A percentile compares a stretch with the other conserved stretches of the same genome.
Conservation (phyloP, 2,888 invertebrate species). For the Hartigia nigra region DNA sequence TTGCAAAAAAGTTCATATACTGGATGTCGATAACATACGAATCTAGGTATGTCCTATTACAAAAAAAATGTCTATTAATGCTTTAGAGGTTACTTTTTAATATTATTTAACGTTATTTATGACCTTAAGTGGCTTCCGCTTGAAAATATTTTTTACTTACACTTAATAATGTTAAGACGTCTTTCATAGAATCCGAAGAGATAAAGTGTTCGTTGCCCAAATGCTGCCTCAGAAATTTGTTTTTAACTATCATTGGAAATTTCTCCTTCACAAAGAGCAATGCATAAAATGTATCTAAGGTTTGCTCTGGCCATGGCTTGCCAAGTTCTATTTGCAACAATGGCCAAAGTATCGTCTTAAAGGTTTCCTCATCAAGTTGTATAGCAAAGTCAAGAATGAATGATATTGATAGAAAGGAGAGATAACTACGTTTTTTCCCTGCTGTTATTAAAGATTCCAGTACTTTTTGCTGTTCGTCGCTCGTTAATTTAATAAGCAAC, state of each 20-base stretch:
- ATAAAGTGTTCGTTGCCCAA: constrained; percentile 71
- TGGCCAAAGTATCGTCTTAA: constrained; percentile 72
- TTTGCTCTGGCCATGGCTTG: constrained; percentile 74
- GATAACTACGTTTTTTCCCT: constrained; percentile 73
- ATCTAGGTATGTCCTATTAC: constrained; percentile 69
- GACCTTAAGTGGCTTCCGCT: too few relatives aligned
- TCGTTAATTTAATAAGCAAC: constrained; percentile 67
- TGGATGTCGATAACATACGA: constrained; percentile 73
- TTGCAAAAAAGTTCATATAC: constrained; percentile 73
- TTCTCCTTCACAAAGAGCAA: constrained; percentile 68
- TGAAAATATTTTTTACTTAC: constrained; percentile 64
- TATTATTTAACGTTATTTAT: too few relatives aligned
- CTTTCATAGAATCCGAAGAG: constrained; percentile 70
- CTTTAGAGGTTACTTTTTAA: too few relatives aligned
- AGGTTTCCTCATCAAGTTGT: constrained; percentile 70
- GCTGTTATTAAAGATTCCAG: constrained; percentile 67
- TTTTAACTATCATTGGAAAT: constrained; percentile 68
- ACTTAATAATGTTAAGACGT: constrained; percentile 73
- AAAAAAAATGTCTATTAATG: constrained; percentile 17
- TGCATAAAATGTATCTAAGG: constrained; percentile 74
- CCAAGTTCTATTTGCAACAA: constrained; percentile 71
- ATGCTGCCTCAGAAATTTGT: constrained; percentile 69
- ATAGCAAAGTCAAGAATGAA: constrained; percentile 73
- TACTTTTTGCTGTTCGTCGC: constrained; percentile 68
- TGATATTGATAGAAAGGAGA: constrained; percentile 71